These are phyloP conservation scores for Steinernema khuongi DNA, from an alignment of 1,140 invertebrate species.

Conservation along the genomic window DNA sequence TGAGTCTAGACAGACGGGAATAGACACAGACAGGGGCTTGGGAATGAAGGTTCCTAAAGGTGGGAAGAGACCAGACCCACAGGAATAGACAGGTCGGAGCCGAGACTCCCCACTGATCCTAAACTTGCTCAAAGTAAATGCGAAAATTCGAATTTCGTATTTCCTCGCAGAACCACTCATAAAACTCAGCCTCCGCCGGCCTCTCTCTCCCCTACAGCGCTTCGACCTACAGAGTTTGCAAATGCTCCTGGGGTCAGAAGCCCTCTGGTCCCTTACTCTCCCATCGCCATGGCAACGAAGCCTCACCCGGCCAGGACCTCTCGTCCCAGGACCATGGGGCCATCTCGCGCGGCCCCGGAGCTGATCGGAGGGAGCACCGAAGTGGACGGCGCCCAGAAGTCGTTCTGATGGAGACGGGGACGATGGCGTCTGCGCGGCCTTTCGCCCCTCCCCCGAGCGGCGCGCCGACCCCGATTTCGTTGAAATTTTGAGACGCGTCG, in stretches of 20 bases:
- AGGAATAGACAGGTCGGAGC: no score
- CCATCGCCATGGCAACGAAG: not conserved
- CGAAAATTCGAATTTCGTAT: slow-evolving; percentile 8
- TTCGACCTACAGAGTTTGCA: no score
- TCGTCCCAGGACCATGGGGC: not conserved
- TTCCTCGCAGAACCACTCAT: not conserved
- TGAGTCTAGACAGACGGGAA: no score
- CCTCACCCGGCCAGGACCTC: not conserved
- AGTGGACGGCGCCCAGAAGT: not conserved
- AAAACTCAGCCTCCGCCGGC: not conserved
- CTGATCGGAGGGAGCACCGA: not conserved
- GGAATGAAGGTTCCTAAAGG: no score
- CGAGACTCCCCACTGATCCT: not conserved
- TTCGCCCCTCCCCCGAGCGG: not conserved
- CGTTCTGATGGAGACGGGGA: not conserved
- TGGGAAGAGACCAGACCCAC: no score
- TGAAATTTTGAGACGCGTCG: not conserved
- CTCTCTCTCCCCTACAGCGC: no score
- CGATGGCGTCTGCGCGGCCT: not conserved
- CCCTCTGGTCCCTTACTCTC: no score
- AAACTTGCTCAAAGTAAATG: not conserved
- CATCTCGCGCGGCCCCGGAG: not conserved
- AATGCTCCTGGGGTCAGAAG: no score
- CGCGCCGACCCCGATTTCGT: not conserved
- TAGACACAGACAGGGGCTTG: no score